Evolutionary conservation across 1,140 invertebrate species (phyloP), one percentile per base, ranked within the genome.

Genomic region (Drosophila sp.): DNA sequence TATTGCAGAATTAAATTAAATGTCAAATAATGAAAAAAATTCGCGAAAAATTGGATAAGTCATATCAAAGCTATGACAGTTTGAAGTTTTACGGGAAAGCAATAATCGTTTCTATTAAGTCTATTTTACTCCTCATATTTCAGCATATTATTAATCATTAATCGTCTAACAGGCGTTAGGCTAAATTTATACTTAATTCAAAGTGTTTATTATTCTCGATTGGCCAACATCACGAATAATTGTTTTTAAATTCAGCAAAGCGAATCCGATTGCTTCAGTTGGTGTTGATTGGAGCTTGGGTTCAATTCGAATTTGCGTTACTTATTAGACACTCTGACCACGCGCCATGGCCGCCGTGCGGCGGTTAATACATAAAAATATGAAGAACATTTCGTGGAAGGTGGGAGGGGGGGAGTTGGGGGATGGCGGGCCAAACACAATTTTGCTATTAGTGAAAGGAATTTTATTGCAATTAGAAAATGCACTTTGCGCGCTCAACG

Each of bases 401-500:
- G 40, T 2, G 7, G 48, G 2, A 5, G 13, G n/a, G 34, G 40
- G 16, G 14, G 4, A 1, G 11, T 38, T 8, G 1, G 21, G 21
- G 1, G 57, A 13, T 41, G 74, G 58, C 67, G 62, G 74, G 77
- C 54, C 50, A 48, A 82, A 87, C 82, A 87, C 83, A 89, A 83
- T 89, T 87, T 79, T 76, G 79, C 82, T 87, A 79, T 87, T 87
- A 87, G 67, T 61, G 48, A 62, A 89, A 82, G 63, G 76, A 67
- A 89, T 87, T 89, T 89, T 67, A 84, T 82, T 82, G 79, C 82
- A 87, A 89, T 89, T 87, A 87, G 83, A 87, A 89, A 87, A 82
- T 89, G 83, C 83, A 87, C 82, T 89, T 76, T 63, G 38, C 34
- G 51, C 62, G 34, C 25, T 18, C 7, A 29, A 29, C 40, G 38